These are phyloP conservation scores for Dinocampus coccinellae DNA, from an alignment of 2,888 invertebrate species.

Conservation along the genomic window DNA sequence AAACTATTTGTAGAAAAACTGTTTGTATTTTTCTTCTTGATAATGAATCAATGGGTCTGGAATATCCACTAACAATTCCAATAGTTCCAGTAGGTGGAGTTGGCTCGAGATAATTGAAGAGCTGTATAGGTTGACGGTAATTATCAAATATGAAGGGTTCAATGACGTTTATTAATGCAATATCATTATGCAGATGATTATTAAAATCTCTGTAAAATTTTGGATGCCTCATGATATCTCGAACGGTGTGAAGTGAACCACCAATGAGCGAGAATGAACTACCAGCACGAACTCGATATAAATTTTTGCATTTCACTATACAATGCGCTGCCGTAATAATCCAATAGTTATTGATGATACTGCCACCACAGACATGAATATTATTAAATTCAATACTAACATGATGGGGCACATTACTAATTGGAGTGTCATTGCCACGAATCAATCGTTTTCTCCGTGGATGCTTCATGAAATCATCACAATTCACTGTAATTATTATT, in stretches of 20 bases:
- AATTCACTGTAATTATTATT: neutral
- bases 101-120: slow-evolving; percentile 5
- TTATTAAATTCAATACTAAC: neutral
- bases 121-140: slow-evolving; percentile 19
- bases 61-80: slow-evolving; percentile 35
- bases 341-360: slow-evolving; percentile 44
- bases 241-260: slow-evolving; percentile 70
- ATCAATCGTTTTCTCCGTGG: neutral
- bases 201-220: slow-evolving; percentile 67
- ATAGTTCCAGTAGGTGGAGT: neutral
- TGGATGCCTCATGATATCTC: slow-evolving; percentile 70
- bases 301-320: slow-evolving; percentile 58
- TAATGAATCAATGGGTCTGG: slow-evolving; percentile 36
- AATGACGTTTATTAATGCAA: slow-evolving; percentile 72
- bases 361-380: neutral
- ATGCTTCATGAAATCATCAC: neutral
- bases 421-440: neutral
- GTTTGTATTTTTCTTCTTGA: slow-evolving; percentile 63
- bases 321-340: slow-evolving; percentile 75
- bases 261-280: slow-evolving; percentile 70
- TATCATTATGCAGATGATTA: slow-evolving; percentile 66
- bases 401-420: neutral
- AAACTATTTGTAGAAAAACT: slow-evolving; percentile 73
- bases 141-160: slow-evolving; percentile 61
- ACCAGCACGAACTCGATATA: slow-evolving; percentile 70